Evolutionary conservation across 2,113 vertebrate genomes (phyloP), one percentile per base, ranked within the genome.

Genomic region (Leucoraja erinaceus): DNA sequence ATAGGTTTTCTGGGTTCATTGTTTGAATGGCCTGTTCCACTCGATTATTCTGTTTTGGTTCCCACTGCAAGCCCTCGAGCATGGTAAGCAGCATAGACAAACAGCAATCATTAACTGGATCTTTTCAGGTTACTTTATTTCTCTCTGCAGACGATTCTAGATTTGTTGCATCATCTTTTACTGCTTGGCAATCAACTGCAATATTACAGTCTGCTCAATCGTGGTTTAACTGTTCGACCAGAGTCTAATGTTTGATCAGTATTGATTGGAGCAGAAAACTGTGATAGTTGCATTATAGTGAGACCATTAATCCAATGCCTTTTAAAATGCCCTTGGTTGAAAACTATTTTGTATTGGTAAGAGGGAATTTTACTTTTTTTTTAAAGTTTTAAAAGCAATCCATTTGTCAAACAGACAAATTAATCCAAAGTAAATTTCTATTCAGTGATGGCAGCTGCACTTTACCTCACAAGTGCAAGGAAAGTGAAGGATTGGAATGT

Each of bases 1-100:
- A 94, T 95, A 99, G 99, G 99, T 99, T 97, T 99, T 99, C 97
- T 99, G 98, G 99, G 97, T 98, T 96, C 98, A 99, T 98, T 99
- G 99, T 99, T 97, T 99, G 97, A 99, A 99, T 95, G 99, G 99
- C 95, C 99, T 99, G 95, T 99, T 99, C 97, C 98, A 99, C 97
- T 99, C 98, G 88, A 97, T 99, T 96, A 99, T 99, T 96, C 98
- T 99, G 95, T 99, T 99, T 96, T 99, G 99, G 99, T 98, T 99
- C 97, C 99, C 99, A 94, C 97, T 99, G 93, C 97, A 98, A 98
- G 98, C 98, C 95, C 98, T 99, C 95, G 98, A 98, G 95, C 97
- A 99, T 95, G 99, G 98, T 99, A 97, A 98, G 98, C 95, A 93
- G 86, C 94, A 94, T 47, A 74, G 33, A 38, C 10, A 54, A 91